phyloP scores from a whole-genome alignment of 2,888 invertebrate species.

The Apantesis nais region DNA sequence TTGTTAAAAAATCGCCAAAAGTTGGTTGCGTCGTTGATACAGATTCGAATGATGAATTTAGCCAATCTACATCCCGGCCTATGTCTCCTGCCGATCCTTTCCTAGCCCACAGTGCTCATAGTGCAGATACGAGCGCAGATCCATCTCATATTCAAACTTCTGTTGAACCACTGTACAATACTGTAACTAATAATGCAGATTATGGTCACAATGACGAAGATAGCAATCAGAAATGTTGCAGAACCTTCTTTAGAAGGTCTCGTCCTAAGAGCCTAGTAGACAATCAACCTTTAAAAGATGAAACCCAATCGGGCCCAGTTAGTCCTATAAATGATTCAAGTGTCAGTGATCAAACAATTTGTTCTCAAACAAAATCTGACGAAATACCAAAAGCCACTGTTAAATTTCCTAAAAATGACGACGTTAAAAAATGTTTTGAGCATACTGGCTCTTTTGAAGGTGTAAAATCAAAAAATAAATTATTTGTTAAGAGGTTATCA shows the following conservation, averaged over 20 bases:
- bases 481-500: constrained; percentile 80
- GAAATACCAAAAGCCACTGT: constrained; percentile 77
- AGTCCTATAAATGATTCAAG: constrained; percentile 77
- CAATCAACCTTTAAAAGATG: constrained; percentile 65
- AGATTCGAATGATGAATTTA: constrained; percentile 79
- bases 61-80: constrained; percentile 75
- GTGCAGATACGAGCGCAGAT: constrained; percentile 61
- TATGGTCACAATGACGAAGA: constrained; percentile 68
- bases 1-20: constrained; percentile 83
- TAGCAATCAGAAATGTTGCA: constrained; percentile 73
- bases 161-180: constrained; percentile 58
- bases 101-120: constrained; percentile 74
- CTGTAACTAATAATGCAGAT: constrained; percentile 54
- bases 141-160: constrained; percentile 56
- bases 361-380: constrained; percentile 72
- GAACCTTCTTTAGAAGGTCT: constrained; percentile 77
- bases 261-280: constrained; percentile 78
- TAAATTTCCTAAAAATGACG: constrained; percentile 75
- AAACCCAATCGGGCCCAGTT: constrained; percentile 64
- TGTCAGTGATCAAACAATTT: constrained; percentile 69
- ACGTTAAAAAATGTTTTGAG: constrained; percentile 74
- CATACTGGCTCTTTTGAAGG: constrained; percentile 82
- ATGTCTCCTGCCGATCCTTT: constrained; percentile 81
- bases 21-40: constrained; percentile 83
- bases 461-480: constrained; percentile 75